Percentiles rank a stretch among this genome's conserved stretches.
Conservation (phyloP, 1,140 invertebrate species). For the Oedothorax gibbosus region DNA sequence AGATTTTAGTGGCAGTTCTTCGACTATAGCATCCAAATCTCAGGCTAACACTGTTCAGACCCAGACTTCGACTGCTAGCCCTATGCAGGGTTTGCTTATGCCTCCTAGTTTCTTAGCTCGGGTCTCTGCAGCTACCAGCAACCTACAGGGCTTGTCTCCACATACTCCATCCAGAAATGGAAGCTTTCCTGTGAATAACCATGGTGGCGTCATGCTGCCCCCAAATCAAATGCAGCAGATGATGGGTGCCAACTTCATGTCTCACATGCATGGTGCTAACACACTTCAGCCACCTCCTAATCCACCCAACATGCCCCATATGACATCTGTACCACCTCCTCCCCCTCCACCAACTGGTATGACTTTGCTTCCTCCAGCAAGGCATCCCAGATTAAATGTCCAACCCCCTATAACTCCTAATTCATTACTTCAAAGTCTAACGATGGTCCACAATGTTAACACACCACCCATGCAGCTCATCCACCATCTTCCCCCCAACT, state of each 20-base stretch:
- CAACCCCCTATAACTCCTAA: slow-evolving; percentile 31
- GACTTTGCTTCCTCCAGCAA: slow-evolving; percentile 34
- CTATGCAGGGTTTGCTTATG: slow-evolving; percentile 25
- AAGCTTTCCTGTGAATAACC: slow-evolving; percentile 15
- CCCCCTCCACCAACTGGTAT: slow-evolving; percentile 44
- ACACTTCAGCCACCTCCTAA: slow-evolving; percentile 30
- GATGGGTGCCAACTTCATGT: slow-evolving; percentile 43
- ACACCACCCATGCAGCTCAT: slow-evolving; percentile 43
- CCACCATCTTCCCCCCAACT: slow-evolving; percentile 38
- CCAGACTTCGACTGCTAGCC: slow-evolving; percentile 41
- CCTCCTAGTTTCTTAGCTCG: slow-evolving; percentile 50
- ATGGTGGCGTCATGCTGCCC: slow-evolving; percentile 31
- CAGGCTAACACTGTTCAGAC: slow-evolving; percentile 25
- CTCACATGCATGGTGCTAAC: slow-evolving; percentile 32
- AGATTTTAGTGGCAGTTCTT: background rate
- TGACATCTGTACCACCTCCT: slow-evolving; percentile 43
- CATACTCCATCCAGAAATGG: slow-evolving; percentile 38
- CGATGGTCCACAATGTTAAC: slow-evolving; percentile 8
- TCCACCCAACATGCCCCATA: slow-evolving; percentile 43
- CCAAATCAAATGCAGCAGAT: slow-evolving; percentile 59
- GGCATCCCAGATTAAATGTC: slow-evolving; percentile 32
- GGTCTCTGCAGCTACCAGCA: slow-evolving; percentile 14
- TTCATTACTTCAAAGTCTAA: slow-evolving; percentile 41
- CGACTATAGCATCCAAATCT: slow-evolving; percentile 14
- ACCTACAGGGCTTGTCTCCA: slow-evolving; percentile 7